Evolutionary conservation across 2,888 invertebrate species (phyloP), one percentile per base, ranked within the genome.

Genomic region (Patella pellucida): DNA sequence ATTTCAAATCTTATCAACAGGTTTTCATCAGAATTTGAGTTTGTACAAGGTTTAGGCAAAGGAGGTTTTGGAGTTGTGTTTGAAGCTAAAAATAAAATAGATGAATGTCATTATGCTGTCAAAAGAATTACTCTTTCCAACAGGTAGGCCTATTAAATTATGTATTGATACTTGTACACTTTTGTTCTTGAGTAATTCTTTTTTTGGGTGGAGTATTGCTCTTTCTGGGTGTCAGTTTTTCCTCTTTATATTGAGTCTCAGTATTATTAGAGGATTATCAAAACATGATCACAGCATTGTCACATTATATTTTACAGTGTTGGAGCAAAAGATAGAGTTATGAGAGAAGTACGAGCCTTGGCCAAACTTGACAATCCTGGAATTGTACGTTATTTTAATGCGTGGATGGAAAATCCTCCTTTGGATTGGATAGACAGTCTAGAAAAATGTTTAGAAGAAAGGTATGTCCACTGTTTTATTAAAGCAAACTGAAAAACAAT

Each of bases 41-140:
- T 90, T 31, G 79, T 91, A 0, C 86, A 88, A 69, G 85, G 89
- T 67, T 87, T 92, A 11, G 92, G 92, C 4, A 89, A 87, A 70
- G 99, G 99, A 27, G 99, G 98, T 0, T 99, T 98, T 91, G 99
- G 99, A 0, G 95, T 98, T 2, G 99, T 99, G 0, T 98, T 98
- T 90, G 96, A 98, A 90, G 97, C 96, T 0, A 94, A 94, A 89
- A 97, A 98, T 90, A 96, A 96, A 90, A 94, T 98, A 76, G 99
- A 99, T 89, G 96, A 97, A 86, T 95, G 96, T 84, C 94, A 94
- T 78, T 99, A 99, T 91, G 99, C 99, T 9, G 95, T 99, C 0
- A 99, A 99, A 92, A 93, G 98, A 86, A 98, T 98, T 74, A 94
- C 95, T 0, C 91, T 99, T 75, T 96, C 97, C 1, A 95, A 91